Conservation (phyloP, 1,140 invertebrate species). For the Ceratina australensis region DNA sequence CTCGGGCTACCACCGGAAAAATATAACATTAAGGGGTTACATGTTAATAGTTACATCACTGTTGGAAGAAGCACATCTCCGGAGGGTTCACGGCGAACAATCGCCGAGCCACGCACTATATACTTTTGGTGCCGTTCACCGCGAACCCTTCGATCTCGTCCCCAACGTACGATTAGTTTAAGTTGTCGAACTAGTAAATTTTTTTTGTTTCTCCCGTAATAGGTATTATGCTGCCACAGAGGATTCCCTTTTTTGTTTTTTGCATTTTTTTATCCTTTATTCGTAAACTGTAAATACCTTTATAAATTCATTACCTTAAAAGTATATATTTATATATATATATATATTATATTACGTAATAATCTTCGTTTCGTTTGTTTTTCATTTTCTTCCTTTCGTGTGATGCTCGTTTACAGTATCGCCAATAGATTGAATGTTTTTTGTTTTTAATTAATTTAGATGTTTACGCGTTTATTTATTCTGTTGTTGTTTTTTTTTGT, state of each 20-base stretch:
- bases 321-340: slow-evolving; percentile 25
- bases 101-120: too few species aligned
- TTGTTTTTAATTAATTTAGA: slow-evolving; percentile 61
- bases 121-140: background rate
- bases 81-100: slow-evolving; percentile 51
- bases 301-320: slow-evolving; percentile 77
- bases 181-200: slow-evolving; percentile 73
- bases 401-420: slow-evolving; percentile 33
- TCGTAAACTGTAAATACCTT: slow-evolving; percentile 76
- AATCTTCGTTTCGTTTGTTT: slow-evolving; percentile 33
- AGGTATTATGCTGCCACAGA: slow-evolving; percentile 73
- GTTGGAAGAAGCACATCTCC: slow-evolving; percentile 63
- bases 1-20: slow-evolving; percentile 73
- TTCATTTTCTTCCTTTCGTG: slow-evolving; percentile 43
- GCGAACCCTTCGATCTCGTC: slow-evolving; percentile 56
- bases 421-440: slow-evolving; percentile 57
- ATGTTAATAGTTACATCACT: slow-evolving; percentile 79
- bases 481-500: background rate
- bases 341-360: slow-evolving; percentile 62
- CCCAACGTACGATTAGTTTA: slow-evolving; percentile 74
- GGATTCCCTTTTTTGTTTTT: slow-evolving; percentile 66
- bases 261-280: slow-evolving; percentile 53
- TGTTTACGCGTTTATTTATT: slow-evolving; percentile 29
- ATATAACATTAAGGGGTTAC: slow-evolving; percentile 78
- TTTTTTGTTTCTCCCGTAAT: slow-evolving; percentile 53